Base-by-base conservation (phyloP, 2,888 invertebrate genomes). In the Euzetes globulus region DNA sequence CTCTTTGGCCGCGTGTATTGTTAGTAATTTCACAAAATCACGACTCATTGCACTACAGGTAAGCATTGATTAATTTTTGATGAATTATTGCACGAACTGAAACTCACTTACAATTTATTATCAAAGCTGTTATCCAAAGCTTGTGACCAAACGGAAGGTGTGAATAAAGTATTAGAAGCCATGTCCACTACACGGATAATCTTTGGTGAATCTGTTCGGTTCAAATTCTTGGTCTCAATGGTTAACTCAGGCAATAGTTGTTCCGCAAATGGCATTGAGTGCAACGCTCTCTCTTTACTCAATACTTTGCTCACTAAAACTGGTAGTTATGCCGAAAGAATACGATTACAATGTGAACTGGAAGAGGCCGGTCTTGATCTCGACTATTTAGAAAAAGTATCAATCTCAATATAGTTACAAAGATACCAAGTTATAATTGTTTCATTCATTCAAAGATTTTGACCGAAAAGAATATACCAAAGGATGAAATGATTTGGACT, bases 101-200 rank as follows among this genome's bases (percentile, higher is more conserved):
- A 17, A 0, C 13, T 41, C 41, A 41, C 41, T 65, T 19, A 37
- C 9, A 60, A 22, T 73, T 7, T 65, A 25, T 37, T 50, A 33
- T 78, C 86, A 1, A 85, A 92, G 90, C 86, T 95, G 63, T 85
- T 95, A 79, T 91, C 92, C 70, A 89, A 90, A 81, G 89, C 91
- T 22, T 92, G 94, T 82, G 90, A 80, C 52, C 74, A 80, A 29
- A 80, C 80, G 1, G 79, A 80, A 4, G 94, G 94, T 0, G 92
- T 94, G 84, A 87, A 88, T 52, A 89, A 91, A 77, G 91, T 95
- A 19, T 91, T 94, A 0, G 95, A 95, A 82, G 93, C 95, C 0
- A 87, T 95, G 78, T 92, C 94, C 0, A 92, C 94, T 0, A 85
- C 95, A 72, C 86, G 94, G 50, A 77, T 78, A 2, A 75, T 78